Conservation (phyloP, 1,140 invertebrate genomes). For the Odontomachus brunneus region DNA sequence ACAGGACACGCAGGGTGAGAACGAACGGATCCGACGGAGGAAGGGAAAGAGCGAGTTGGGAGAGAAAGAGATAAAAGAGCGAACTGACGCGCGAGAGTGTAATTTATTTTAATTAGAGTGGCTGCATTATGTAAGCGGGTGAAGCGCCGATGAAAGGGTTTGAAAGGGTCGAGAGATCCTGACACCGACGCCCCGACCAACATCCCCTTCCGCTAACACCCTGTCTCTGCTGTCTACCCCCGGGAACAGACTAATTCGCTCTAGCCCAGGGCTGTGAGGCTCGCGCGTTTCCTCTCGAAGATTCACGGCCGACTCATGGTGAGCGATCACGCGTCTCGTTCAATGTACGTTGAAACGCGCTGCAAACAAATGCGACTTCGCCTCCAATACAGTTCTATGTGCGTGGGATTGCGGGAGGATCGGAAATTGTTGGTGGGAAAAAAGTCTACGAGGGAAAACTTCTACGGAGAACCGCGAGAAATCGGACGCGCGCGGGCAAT, state of each 20-base stretch:
- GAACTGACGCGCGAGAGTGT: conserved; percentile 74
- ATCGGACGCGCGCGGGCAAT: neutral
- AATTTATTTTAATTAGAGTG: conserved; percentile 86
- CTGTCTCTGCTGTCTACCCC: conserved; percentile 66
- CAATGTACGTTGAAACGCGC: neutral
- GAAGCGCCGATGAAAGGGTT: conserved; percentile 81
- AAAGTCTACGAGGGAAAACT: neutral
- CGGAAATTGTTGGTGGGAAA: no score
- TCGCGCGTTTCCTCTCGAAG: conserved; percentile 38
- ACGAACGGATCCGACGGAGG: neutral
- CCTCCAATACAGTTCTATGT: neutral
- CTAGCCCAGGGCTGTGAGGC: conserved; percentile 59
- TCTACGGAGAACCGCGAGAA: neutral
- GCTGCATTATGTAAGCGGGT: conserved; percentile 84
- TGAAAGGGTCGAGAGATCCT: conserved; percentile 80
- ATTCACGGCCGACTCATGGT: neutral
- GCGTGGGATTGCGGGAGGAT: no score
- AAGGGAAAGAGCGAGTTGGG: conserved; percentile 21
- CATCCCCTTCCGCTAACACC: conserved; percentile 67
- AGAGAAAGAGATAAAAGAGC: conserved; percentile 75
- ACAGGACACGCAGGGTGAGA: no score
- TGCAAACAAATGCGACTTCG: neutral
- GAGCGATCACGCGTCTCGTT: neutral
- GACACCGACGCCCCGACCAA: conserved; percentile 68
- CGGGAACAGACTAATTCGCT: conserved; percentile 84